Evolutionary conservation across 1,140 invertebrate species (phyloP), one percentile per base, ranked within the genome.

Genomic region (Harpegnathos saltator): DNA sequence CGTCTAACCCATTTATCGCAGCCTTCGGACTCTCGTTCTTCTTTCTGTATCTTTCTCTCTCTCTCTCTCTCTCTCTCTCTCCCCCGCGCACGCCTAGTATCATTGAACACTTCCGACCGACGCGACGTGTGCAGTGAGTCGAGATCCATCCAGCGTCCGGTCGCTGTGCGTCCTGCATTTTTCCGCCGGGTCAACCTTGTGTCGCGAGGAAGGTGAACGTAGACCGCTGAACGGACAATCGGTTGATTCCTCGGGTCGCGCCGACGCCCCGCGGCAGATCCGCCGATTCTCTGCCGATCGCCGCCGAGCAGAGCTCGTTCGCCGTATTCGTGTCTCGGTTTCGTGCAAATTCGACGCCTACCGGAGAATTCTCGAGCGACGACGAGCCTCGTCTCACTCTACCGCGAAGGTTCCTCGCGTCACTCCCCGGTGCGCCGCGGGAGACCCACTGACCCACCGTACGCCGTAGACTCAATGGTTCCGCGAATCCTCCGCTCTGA

Each of bases 1-100:
- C 58, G 78, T 73, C 48, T 75, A 54, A 65, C 71, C 81, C n/a
- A 80, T 80, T 80, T 80, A 80, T 56, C 65, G 33, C 75, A 71
- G 33, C 61, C 59, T 69, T 84, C 48, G 52, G 26, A 58, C 38
- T 68, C 48, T 22, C 26, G 56, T 29, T 56, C 26, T 62, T 52
- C 22, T 77, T 62, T 82, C 7, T 59, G 50, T 66, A 17, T 48
- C 50, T 50, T 63, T 66, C 50, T 82, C 33, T 58, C 15, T 44
- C 38, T 44, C 38, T 44, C 38, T 44, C 66, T 44, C 56, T 74
- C 50, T 72, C 78, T 59, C 72, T 44, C 17, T 48, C 19, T 33
- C 62, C 56, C 38, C 26, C 38, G 71, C 72, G 75, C 65, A 71
- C 33, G 63, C 14, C 80, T 77, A 52, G 26, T 77, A 56, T 22